phyloP scores from a whole-genome alignment of 1,140 invertebrate genomes.

The Hydropsyche tenuis region DNA sequence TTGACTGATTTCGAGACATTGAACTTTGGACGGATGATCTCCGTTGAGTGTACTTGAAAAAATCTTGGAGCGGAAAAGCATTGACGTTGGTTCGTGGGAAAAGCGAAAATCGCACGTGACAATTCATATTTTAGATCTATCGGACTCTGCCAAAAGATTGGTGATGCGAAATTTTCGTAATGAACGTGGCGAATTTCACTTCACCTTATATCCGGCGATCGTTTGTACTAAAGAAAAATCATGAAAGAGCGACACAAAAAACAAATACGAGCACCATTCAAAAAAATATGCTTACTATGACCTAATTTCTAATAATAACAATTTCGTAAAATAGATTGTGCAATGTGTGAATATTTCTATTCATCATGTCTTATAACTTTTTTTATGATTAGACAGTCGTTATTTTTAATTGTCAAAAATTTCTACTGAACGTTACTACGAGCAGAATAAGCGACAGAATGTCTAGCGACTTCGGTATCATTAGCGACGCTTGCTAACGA shows the following conservation, averaged over 20 bases:
- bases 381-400: no score
- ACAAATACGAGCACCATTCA: not conserved
- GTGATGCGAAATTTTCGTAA: not conserved
- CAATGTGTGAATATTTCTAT: no score
- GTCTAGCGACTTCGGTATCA: conserved; percentile 24
- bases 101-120: not conserved
- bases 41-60: not conserved
- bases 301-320: not conserved
- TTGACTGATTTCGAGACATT: no score
- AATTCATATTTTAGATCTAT: not conserved
- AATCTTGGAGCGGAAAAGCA: conserved; percentile 3
- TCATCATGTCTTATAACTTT: no score
- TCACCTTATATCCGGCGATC: not conserved
- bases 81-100: not conserved
- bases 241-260: not conserved
- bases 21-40: no score
- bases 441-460: conserved; percentile 32
- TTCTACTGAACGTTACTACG: conserved; percentile 8
- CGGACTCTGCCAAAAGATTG: not conserved
- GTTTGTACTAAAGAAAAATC: not conserved
- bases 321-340: no score
- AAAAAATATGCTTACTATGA: not conserved
- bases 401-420: no score
- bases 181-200: not conserved
- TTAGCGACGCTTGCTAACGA: not conserved